Evolutionary conservation across 1,140 invertebrate genomes (phyloP).

Genomic region (Caenorhabditis inopinata): DNA sequence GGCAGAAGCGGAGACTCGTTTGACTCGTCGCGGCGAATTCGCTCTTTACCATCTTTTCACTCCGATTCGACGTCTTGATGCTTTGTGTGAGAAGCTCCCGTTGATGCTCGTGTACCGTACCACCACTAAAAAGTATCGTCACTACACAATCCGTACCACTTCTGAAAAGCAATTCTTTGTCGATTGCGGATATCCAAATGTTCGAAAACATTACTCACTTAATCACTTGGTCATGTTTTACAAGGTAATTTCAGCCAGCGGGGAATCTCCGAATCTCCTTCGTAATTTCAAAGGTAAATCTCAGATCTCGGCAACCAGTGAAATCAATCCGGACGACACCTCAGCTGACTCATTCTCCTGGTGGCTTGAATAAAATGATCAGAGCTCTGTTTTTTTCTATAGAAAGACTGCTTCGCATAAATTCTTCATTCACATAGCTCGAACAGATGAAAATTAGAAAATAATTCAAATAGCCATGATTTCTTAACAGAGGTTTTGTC

Average conservation of each 20-base stretch:
- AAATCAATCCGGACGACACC: slow-evolving; percentile 24
- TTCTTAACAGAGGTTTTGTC: too few species aligned
- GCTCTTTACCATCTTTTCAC: neutral
- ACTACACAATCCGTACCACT: slow-evolving; percentile 1
- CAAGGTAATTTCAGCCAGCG: too few species aligned
- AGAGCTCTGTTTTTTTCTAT: too few species aligned
- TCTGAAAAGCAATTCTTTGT: neutral
- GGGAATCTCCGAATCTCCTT: neutral
- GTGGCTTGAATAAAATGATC: neutral
- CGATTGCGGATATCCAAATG: slow-evolving; percentile 20
- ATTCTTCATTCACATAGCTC: too few species aligned
- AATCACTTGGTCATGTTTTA: slow-evolving; percentile 19
- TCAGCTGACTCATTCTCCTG: slow-evolving; percentile 2
- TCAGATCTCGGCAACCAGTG: neutral
- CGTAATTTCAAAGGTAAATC: neutral
- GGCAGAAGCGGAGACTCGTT: neutral
- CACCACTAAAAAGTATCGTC: slow-evolving; percentile 13
- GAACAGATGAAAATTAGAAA: too few species aligned
- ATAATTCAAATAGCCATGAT: too few species aligned
- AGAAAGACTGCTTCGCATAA: too few species aligned
- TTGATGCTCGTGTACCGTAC: slow-evolving; percentile 19
- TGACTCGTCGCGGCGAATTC: neutral
- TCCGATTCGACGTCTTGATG: neutral
- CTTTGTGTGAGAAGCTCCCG: neutral
- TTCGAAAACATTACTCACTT: slow-evolving; percentile 1